phyloP scores from a whole-genome alignment of 2,113 vertebrate genomes.

The Brachyistius frenatus region DNA sequence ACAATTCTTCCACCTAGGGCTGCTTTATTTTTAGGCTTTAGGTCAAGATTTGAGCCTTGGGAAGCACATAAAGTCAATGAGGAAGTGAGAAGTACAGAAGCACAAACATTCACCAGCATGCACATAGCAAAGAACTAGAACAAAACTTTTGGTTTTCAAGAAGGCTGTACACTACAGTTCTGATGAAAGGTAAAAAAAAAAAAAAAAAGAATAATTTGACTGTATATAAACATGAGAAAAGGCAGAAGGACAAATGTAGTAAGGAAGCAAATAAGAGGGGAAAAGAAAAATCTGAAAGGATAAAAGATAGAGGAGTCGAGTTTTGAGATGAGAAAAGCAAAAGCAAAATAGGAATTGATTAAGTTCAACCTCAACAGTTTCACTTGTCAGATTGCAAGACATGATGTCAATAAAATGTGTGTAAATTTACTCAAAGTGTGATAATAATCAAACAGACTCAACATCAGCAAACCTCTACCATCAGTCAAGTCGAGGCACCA shows the following conservation, averaged over 20 bases:
- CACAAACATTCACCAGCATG: neutral
- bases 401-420: conserved; percentile 9
- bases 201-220: neutral
- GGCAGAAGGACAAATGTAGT: neutral
- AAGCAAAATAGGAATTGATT: neutral
- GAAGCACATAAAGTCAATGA: neutral
- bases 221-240: neutral
- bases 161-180: neutral
- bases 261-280: neutral
- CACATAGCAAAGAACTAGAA: neutral
- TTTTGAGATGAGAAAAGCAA: conserved; percentile 5
- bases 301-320: neutral
- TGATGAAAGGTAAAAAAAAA: neutral
- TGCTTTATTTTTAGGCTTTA: neutral
- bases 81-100: neutral
- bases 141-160: neutral
- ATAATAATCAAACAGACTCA: conserved; percentile 23
- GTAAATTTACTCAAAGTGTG: neutral
- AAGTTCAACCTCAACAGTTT: neutral
- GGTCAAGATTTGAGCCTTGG: neutral
- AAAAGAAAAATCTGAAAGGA: neutral
- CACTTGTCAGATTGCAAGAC: neutral
- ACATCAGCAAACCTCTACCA: conserved; percentile 10
- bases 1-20: neutral
- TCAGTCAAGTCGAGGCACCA: neutral